Evolutionary conservation across 2,888 invertebrate species (phyloP), one percentile per base, ranked within the genome.

Genomic region (Pemphredon lugubris): DNA sequence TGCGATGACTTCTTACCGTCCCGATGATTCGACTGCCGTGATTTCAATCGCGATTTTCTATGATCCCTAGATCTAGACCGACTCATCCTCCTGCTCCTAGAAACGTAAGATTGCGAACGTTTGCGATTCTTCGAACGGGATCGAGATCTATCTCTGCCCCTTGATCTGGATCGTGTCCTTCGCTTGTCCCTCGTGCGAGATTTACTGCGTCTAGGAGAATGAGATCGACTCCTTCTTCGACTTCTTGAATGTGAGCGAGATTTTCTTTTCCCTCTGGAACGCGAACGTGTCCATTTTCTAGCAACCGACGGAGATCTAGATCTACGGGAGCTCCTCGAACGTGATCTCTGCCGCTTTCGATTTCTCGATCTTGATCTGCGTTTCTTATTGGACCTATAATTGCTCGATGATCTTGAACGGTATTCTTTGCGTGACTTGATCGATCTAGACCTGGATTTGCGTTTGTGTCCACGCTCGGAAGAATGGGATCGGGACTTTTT

Each of bases 1-100:
- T 85, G 89, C 63, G 87, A 84, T 61, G 88, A 87, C 87, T 87
- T 89, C 87, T 89, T 89, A 87, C 87, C 87, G 77, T 89, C 89
- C 74, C 89, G 87, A 81, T 88, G 87, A 73, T 82, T 85, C 65
- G 83, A 80, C 70, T 81, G 79, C 50, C 82, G 75, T 47, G 86
- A 87, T 54, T 79, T 86, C 44, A 87, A 87, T 64, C 86, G 82
- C 16, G 87, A 87, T 20, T 84, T 81, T 54, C 84, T 80, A 45
- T 82, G 79, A 48, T 85, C 84, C 57, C 84, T 83, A 54, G 87
- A 86, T 60, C 76, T 76, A 18, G 82, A 80, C 13, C 83, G 77
- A 40, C 82, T 84, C 18, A 80, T 81, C 58, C 82, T 84, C 23
- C 77, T 82, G 59, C 70, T 82, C 47, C 83, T 80, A 13, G 86